Evolutionary conservation across 2,888 invertebrate species (phyloP), one percentile per base, ranked within the genome.

Genomic region (Drosophila anceps): DNA sequence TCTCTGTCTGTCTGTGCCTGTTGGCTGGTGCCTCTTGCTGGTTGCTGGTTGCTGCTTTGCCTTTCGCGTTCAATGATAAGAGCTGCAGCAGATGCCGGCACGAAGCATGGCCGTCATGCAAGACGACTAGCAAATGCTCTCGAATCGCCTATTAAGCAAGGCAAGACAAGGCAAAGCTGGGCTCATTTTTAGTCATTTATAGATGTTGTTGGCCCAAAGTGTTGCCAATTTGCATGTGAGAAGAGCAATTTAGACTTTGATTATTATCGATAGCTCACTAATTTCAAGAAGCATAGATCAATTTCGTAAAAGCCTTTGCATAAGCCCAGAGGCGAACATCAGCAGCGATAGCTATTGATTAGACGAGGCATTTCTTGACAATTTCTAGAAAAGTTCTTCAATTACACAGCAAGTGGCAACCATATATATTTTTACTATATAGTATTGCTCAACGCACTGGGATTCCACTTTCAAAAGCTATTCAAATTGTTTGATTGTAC

Each of bases 41-140:
- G 4, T 50, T 12, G 46, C 46, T 50, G 46, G 4, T n/a, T 33
- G 51, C 20, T 35, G 57, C 50, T 33, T 51, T 37, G 35, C 33
- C 57, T 37, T 57, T 43, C 35, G 51, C 39, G 31, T n/a, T 53
- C 59, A 43, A 62, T 65, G 75, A 60, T 74, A 60, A 69, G 55
- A 59, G 58, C 53, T 7, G 12, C 20, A 15, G 44, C 44, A 33
- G 48, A 64, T 20, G 63, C 39, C 54, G 54, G 54, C 33, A 1
- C 33, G 8, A 13, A 51, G 18, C 20, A 31, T 31, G 18, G 44
- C 1, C n/a, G n/a, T 1, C 10, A 8, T 7, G 29, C 29, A 20
- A 29, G 39, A 4, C 60, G 70, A 69, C 46, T 31, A 4, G 3
- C 2, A 15, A 44, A 75, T 74, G 39, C 73, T 39, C 73, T 44